A percentile compares a stretch with the other conserved stretches of the same genome.
Conservation (phyloP, 1,140 invertebrate species). For the Amphibalanus amphitrite region DNA sequence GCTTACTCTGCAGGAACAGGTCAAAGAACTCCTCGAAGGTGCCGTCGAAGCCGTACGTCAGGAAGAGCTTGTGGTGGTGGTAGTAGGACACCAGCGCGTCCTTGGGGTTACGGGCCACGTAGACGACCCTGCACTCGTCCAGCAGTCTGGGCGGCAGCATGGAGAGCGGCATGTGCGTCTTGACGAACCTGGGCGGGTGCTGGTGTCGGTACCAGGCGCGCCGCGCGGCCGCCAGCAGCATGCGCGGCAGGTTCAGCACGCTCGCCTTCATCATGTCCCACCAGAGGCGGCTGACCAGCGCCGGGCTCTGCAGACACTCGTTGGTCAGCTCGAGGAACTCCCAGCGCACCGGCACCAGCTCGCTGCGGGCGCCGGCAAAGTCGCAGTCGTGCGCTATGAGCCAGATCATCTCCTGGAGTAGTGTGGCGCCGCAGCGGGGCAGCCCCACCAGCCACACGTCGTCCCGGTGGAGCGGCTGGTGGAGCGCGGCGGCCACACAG, state of each 20-base stretch:
- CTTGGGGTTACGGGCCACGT: constrained; percentile 78
- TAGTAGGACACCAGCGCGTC: constrained; percentile 69
- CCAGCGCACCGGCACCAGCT: not conserved
- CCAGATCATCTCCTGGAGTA: not conserved
- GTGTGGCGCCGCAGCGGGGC: not conserved
- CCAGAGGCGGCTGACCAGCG: not conserved
- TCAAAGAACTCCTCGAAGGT: not conserved
- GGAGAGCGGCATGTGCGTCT: constrained; percentile 27
- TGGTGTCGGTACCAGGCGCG: not conserved
- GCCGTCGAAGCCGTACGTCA: not conserved
- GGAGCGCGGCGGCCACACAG: not conserved
- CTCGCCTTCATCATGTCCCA: not conserved
- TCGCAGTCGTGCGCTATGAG: not conserved
- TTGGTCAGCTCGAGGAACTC: not conserved
- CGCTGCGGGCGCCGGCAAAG: not conserved
- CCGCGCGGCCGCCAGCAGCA: not conserved
- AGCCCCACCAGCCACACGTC: not conserved
- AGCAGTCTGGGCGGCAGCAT: constrained; percentile 21
- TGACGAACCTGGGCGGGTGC: constrained; percentile 24
- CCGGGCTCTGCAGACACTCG: not conserved
- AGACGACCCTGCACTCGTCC: constrained; percentile 47
- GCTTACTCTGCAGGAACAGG: constrained; percentile 17
- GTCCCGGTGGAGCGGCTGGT: not conserved
- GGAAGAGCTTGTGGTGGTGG: constrained; percentile 6
- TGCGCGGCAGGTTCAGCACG: not conserved